Conservation (phyloP, 2,888 invertebrate genomes). For the Polyommatus iphigenia region DNA sequence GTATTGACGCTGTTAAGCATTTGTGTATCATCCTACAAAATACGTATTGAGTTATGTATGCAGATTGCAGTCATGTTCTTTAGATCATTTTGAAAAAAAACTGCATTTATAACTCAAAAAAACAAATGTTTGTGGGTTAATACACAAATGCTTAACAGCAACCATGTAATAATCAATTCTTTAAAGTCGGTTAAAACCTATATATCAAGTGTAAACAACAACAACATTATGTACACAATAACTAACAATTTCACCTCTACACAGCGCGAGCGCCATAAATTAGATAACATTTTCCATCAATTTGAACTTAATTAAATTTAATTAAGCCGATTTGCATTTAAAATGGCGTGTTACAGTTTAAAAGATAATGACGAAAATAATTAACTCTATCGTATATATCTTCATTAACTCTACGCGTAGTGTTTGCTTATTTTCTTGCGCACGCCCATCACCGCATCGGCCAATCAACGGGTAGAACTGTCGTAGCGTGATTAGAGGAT, state of each 20-base stretch:
- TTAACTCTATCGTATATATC: conserved; percentile 43
- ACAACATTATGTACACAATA: not conserved
- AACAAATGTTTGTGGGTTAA: too few relatives aligned
- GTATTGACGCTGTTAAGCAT: too few relatives aligned
- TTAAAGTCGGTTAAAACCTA: not conserved
- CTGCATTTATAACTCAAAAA: too few relatives aligned
- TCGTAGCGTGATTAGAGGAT: not conserved
- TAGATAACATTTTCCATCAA: conserved; percentile 9
- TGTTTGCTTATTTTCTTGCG: conserved; percentile 54
- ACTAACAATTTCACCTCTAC: not conserved
- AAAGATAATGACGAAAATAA: conserved; percentile 34
- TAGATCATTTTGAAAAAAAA: too few relatives aligned
- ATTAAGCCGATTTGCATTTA: conserved; percentile 16
- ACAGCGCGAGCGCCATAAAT: not conserved
- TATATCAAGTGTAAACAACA: not conserved
- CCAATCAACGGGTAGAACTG: conserved; percentile 52
- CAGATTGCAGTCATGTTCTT: too few relatives aligned
- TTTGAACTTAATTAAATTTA: conserved; percentile 25
- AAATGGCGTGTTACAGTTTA: conserved; percentile 8
- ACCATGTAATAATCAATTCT: too few relatives aligned
- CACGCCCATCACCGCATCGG: conserved; percentile 47
- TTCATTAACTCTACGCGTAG: conserved; percentile 46
- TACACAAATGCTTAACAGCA: too few relatives aligned
- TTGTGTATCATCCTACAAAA: too few relatives aligned
- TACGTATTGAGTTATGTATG: too few relatives aligned